A percentile compares a stretch with the other conserved stretches of the same genome.
These are phyloP conservation scores for Dendroctonus valens DNA, from an alignment of 1,140 invertebrate species.

Conservation along the genomic window DNA sequence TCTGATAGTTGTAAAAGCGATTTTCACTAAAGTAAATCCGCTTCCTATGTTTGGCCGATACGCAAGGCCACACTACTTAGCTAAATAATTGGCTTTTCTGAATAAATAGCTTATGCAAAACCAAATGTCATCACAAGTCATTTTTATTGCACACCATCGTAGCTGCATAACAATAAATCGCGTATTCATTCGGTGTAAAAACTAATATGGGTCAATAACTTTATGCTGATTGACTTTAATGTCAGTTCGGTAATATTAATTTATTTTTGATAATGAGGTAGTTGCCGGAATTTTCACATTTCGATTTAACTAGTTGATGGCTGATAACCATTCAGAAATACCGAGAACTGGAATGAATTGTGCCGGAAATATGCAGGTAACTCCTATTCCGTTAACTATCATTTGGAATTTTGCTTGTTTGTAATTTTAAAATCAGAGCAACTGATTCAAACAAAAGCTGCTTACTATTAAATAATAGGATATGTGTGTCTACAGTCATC, in stretches of 20 bases:
- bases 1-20: too few relatives aligned
- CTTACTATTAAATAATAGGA: conserved; percentile 25
- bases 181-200: conserved; percentile 12
- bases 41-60: too few relatives aligned
- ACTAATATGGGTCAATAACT: conserved; percentile 21
- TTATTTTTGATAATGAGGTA: conserved; percentile 17
- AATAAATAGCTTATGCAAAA: conserved; percentile 3
- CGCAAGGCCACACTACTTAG: neutral
- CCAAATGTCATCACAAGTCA: conserved; percentile 10
- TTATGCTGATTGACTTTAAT: conserved; percentile 15
- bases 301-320: conserved; percentile 2
- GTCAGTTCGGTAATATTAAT: conserved; percentile 3
- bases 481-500: conserved; percentile 13
- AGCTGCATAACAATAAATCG: conserved; percentile 14
- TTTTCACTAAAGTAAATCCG: too few relatives aligned
- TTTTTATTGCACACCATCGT: conserved; percentile 1
- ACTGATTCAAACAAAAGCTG: conserved; percentile 18
- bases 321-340: neutral
- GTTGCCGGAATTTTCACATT: neutral
- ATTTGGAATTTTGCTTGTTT: conserved; percentile 3
- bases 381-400: neutral
- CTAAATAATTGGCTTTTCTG: neutral
- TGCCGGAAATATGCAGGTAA: too few relatives aligned
- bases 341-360: too few relatives aligned
- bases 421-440: conserved; percentile 11